Percentiles rank a stretch among this genome's conserved stretches.
phyloP scores from a whole-genome alignment of 2,888 invertebrate genomes.

The Xanthia togata region DNA sequence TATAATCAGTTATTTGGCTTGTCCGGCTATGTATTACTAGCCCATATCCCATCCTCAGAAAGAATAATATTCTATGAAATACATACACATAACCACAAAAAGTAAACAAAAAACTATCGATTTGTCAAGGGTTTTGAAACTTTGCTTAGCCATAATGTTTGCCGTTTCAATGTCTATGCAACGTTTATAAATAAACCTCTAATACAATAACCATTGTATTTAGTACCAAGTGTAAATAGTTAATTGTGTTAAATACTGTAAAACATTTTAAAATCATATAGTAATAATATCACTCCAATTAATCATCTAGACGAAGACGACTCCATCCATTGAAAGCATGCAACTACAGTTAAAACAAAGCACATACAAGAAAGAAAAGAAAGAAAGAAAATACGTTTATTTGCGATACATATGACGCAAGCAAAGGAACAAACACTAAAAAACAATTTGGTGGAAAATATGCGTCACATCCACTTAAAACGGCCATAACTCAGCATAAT shows the following conservation, averaged over 20 bases:
- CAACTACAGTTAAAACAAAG: too few relatives aligned
- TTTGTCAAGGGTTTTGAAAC: neutral
- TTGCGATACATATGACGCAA: too few relatives aligned
- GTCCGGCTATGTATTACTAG: neutral
- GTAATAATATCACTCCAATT: neutral
- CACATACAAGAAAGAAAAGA: too few relatives aligned
- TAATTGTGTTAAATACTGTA: too few relatives aligned
- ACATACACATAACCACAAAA: neutral
- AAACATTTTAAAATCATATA: too few relatives aligned
- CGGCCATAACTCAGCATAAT: too few relatives aligned
- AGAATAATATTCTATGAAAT: neutral
- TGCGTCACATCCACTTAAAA: too few relatives aligned
- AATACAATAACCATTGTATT: neutral
- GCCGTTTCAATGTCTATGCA: neutral
- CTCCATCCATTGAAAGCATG: conserved; percentile 5
- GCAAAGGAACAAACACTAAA: too few relatives aligned
- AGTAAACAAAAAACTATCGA: neutral
- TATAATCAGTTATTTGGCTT: neutral
- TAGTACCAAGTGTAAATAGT: too few relatives aligned
- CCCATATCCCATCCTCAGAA: neutral
- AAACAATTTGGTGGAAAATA: too few relatives aligned
- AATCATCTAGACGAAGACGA: neutral
- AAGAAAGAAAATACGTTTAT: too few relatives aligned
- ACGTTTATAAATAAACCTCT: neutral
- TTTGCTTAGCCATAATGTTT: neutral